Base-by-base conservation (phyloP, 2,113 vertebrate genomes). In the Ammodytes dubius region DNA sequence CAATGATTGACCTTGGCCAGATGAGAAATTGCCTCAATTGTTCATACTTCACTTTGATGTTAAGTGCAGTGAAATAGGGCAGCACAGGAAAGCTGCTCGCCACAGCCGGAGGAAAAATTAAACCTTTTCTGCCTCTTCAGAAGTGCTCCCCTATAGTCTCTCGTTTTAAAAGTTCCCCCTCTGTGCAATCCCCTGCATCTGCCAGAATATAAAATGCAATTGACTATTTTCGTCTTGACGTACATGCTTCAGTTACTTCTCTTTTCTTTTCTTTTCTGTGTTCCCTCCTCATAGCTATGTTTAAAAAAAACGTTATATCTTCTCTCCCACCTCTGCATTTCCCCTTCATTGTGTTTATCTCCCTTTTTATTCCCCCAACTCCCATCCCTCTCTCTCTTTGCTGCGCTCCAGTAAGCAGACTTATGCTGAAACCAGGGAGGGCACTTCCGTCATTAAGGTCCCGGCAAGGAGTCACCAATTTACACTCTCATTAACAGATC, bases 31-130 rank as follows among this genome's bases (percentile, higher is more conserved):
- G 88, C 88, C 57, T 90, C 84, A 69, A 92, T 93, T 94, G 90
- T 93, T 93, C 85, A 77, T 80, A 84, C 75, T 89, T 88, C 69
- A 79, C 91, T 93, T 93, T 93, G 92, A 94, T 93, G 90, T 94
- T 93, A 86, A 92, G 91, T 89, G 90, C 84, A 86, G 85, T 86
- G 82, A 89, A 84, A 82, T 67, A 17, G 81, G 73, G 88, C 71
- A 69, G 87, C 77, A 57, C 81, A 81, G 92, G 85, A 84, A 86
- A 88, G 78, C 89, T 68, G 74, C 84, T 77, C 47, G 8, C 86
- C 77, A 72, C 77, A 82, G 81, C 73, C 35, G 59, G 77, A 72
- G 86, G 76, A 90, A 70, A 91, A 89, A 92, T 90, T 45, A 88
- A 84, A 87, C 63, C 77, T 80, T 86, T 92, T 61, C 77, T 87